Evolutionary conservation across 2,113 vertebrate species (phyloP), one percentile per base, ranked within the genome.

Genomic region (Suncus etruscus): DNA sequence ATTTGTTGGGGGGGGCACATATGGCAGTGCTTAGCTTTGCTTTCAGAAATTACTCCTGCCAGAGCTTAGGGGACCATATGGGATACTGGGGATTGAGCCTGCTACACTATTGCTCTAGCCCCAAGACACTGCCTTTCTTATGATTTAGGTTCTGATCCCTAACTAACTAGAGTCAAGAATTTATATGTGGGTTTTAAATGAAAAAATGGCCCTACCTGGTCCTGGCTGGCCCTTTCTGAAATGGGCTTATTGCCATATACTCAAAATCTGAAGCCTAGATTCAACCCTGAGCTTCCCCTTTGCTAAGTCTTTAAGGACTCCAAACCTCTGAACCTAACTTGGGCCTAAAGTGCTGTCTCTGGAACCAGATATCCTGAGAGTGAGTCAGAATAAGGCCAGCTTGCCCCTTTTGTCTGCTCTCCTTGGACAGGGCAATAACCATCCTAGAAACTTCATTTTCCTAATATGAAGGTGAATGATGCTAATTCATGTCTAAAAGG

Each of bases 391-490:
- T 24, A 45, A 89, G 78, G 50, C 50, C 14, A 54, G n/a, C 83
- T 12, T 47, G 45, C 70, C 72, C 70, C 77, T 68, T 8, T 27
- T 29, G 29, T 89, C n/a, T 90, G 87, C 51, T 91, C 78, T 77
- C 54, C 65, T 32, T 75, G 70, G 78, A 76, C 50, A 75, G 84
- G 45, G n/a, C 27, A 39, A n/a, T 82, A 75, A 88, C 61, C 79
- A 15, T 88, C 66, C 85, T 4, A 3, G 54, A 68, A 70, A 80
- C 45, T 22, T 87, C 86, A 24, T 85, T 85, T 87, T 87, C 50
- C 50, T 91, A 70, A 58, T 79, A 54, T 89, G 16, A 86, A 89
- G 92, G 70, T 91, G 70, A 80, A 51, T 73, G 75, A 76, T 79
- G 32, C 73, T 68, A 89, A 91, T 72, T 63, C 69, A 75, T 48